A percentile compares a stretch with the other conserved stretches of the same genome.
phyloP scores from a whole-genome alignment of 2,113 vertebrate genomes.

The Gorsachius goisagi region DNA sequence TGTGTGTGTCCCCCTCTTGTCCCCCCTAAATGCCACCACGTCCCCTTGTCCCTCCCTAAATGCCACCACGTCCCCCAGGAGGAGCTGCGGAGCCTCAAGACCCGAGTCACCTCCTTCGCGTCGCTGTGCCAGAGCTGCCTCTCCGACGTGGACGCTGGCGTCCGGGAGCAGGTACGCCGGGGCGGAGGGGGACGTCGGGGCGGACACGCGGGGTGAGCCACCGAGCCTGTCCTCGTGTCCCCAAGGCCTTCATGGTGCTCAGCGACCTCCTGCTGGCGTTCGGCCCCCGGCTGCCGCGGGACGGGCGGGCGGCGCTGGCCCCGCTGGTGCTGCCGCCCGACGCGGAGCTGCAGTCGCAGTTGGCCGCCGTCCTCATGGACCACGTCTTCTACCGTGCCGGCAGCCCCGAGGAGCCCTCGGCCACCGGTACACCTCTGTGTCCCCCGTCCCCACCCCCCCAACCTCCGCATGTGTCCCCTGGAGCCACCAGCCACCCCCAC shows the following conservation, averaged over 20 bases:
- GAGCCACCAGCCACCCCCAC: too few relatives aligned
- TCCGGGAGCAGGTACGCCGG: slow-evolving; percentile 80
- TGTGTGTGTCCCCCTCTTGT: too few relatives aligned
- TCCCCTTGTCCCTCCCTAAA: too few relatives aligned
- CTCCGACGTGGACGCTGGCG: slow-evolving; percentile 61
- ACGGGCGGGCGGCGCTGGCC: slow-evolving; percentile 57
- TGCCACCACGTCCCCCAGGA: too few relatives aligned
- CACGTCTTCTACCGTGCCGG: slow-evolving; percentile 80
- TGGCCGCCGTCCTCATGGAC: slow-evolving; percentile 87
- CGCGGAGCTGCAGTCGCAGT: slow-evolving; percentile 76
- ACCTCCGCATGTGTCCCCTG: fast-evolving
- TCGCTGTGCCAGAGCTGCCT: slow-evolving; percentile 82
- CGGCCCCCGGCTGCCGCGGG: slow-evolving; percentile 51
- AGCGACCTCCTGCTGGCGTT: slow-evolving; percentile 87
- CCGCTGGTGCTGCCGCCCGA: slow-evolving; percentile 70
- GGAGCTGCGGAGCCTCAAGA: slow-evolving; percentile 71
- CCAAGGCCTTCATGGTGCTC: slow-evolving; percentile 85
- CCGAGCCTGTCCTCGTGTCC: background rate
- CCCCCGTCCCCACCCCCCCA: too few relatives aligned
- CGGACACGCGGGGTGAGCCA: background rate
- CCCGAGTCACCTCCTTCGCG: slow-evolving; percentile 68
- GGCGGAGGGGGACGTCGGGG: too few relatives aligned
- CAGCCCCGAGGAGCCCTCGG: slow-evolving; percentile 43
- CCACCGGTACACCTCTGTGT: slow-evolving; percentile 11
- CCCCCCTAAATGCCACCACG: background rate